These are phyloP conservation scores for Castor canadensis DNA, from an alignment of 2,113 vertebrate genomes.

Conservation along the genomic window DNA sequence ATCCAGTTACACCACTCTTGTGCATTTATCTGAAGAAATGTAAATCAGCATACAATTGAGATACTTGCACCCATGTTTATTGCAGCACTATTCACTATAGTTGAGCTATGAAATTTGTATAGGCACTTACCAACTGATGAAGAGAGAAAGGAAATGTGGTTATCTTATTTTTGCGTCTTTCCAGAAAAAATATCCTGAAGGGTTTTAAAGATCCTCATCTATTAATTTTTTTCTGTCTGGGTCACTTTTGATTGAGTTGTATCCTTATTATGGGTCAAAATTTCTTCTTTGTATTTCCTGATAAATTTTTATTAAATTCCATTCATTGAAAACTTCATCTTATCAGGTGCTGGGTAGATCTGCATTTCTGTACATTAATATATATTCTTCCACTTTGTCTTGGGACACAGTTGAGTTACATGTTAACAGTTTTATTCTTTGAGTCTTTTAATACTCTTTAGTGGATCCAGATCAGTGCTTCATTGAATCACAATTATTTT, in stretches of 20 bases:
- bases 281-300: not conserved
- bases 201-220: too few relatives aligned
- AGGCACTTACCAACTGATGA: too few relatives aligned
- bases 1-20: too few relatives aligned
- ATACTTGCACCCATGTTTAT: too few relatives aligned
- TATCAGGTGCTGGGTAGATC: not conserved
- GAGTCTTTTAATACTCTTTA: not conserved
- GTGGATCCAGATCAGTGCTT: not conserved
- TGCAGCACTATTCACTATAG: too few relatives aligned
- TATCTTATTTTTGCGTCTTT: too few relatives aligned
- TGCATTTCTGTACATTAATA: not conserved
- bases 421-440: not conserved
- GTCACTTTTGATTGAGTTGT: not conserved
- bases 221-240: not conserved
- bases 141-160: too few relatives aligned
- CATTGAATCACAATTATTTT: not conserved
- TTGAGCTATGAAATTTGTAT: too few relatives aligned
- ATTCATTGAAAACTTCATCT: not conserved
- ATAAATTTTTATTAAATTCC: not conserved
- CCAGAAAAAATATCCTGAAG: too few relatives aligned
- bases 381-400: not conserved
- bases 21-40: too few relatives aligned
- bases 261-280: not conserved
- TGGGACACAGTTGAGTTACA: not conserved
- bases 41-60: too few relatives aligned